Evolutionary conservation across 2,113 vertebrate genomes (phyloP), one percentile per base, ranked within the genome.

Genomic region (Jacana jacana): DNA sequence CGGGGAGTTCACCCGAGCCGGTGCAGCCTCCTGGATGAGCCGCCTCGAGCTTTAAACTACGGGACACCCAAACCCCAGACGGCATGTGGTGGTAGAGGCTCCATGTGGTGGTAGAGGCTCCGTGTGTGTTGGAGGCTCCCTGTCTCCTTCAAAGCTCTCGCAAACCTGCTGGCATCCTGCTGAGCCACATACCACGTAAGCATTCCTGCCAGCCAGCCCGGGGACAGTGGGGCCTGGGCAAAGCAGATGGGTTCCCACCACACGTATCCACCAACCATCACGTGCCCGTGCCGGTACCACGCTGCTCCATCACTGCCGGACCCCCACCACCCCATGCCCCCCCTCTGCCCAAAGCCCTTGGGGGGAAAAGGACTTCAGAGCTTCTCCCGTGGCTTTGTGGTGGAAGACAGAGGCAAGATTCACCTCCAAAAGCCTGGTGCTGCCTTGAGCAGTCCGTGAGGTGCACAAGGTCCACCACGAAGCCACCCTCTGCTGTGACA

Each of bases 141-240:
- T 46, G 17, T 28, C 76, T 51, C 86, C 91, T 86, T 82, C 91
- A 77, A 86, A 95, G 86, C 88, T 51, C 23, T 51, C 23, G 1
- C 19, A 70, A 95, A 93, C 95, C 92, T 94, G 95, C 95, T 55
- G 90, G 86, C 64, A 55, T 73, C 89, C 91, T 51, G 83, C 73
- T 79, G 72, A 91, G 91, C 91, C 18, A 10, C 90, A 92, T 90
- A 92, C 94, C 95, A 95, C 55, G 88, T 65, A 88, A 90, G 91
- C 95, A 93, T 90, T 93, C 83, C 92, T 84, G 86, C 86, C 80
- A 93, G 63, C 73, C 42, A 6, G 19, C 44, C 55, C 42, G 28
- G 96, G 81, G 60, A 42, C 17, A 10, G 31, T 7, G 13, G 85
- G 57, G 77, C 83, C 61, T 70, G 86, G 86, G 79, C 64, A 61